phyloP scores from a whole-genome alignment of 2,113 vertebrate species.

The Egretta garzetta region DNA sequence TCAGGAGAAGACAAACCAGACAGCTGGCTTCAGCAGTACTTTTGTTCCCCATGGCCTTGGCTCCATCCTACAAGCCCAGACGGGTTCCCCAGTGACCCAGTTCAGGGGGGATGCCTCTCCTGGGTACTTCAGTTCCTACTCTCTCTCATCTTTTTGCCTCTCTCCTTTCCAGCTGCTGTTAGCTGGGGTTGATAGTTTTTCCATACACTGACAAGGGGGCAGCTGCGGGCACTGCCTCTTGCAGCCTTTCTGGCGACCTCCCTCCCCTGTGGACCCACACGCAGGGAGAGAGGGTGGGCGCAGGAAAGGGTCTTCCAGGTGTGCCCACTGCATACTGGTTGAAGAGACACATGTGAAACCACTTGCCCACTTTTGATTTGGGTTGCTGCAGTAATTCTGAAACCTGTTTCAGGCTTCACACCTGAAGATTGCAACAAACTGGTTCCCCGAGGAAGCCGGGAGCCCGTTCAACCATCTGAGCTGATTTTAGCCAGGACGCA shows the following conservation, averaged over 20 bases:
- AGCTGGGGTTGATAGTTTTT: not conserved
- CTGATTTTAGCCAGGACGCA: not conserved
- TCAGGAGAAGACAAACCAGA: not conserved
- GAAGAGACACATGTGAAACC: not conserved
- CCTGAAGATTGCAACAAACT: not conserved
- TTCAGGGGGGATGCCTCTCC: not conserved
- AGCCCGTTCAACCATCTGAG: not conserved
- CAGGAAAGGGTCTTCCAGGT: not conserved
- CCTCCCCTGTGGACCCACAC: rapidly evolving
- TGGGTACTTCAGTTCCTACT: not conserved
- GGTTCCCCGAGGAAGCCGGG: not conserved
- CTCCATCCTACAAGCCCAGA: not conserved
- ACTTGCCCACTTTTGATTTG: not conserved
- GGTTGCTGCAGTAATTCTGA: not conserved
- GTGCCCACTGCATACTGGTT: rapidly evolving
- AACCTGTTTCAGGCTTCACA: not conserved
- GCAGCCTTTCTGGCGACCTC: not conserved
- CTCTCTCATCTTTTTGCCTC: not conserved
- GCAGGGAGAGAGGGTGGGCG: rapidly evolving
- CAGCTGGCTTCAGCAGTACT: not conserved
- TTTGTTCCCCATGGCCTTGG: not conserved
- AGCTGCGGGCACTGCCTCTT: not conserved
- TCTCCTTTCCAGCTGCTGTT: not conserved
- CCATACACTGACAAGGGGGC: not conserved
- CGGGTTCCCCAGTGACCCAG: not conserved